These are phyloP conservation scores for Eulemur albifrons DNA, from an alignment of 2,797 vertebrate genomes.

Conservation along the genomic window DNA sequence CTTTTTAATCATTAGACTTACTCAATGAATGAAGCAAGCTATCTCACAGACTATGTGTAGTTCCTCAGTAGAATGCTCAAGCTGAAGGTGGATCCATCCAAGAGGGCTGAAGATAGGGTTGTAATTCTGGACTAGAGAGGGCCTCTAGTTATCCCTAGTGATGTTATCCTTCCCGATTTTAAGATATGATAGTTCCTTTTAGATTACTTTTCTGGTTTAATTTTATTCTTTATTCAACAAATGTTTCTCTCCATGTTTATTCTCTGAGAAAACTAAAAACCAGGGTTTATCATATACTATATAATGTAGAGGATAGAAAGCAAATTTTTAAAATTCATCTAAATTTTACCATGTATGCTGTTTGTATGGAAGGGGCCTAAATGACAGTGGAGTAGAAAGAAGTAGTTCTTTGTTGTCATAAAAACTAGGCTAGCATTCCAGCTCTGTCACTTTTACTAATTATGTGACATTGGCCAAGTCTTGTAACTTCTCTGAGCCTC, in stretches of 20 bases:
- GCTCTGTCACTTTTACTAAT: constrained; percentile 6
- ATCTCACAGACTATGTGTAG: neutral
- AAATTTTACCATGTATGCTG: neutral
- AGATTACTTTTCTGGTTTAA: neutral
- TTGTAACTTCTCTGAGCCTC: neutral
- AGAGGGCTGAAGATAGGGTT: neutral
- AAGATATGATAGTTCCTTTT: neutral
- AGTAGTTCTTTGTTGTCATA: constrained; percentile 26
- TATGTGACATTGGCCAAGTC: constrained; percentile 27
- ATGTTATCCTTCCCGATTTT: neutral
- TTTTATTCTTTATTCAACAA: constrained; percentile 52
- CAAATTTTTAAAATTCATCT: neutral
- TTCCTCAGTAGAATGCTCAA: neutral
- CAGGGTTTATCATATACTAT: neutral
- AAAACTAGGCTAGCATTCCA: neutral
- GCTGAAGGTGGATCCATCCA: neutral
- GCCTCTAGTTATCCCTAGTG: neutral
- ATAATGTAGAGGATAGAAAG: constrained; percentile 17
- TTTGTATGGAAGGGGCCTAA: neutral
- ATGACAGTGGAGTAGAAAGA: neutral
- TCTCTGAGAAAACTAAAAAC: constrained; percentile 3
- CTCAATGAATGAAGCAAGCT: neutral
- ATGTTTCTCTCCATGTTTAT: constrained; percentile 48
- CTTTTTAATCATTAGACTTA: neutral
- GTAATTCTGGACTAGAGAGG: constrained; percentile 9